Evolutionary conservation across 1,140 invertebrate genomes (phyloP), one percentile per base, ranked within the genome.

Genomic region (Heliconius melpomene): DNA sequence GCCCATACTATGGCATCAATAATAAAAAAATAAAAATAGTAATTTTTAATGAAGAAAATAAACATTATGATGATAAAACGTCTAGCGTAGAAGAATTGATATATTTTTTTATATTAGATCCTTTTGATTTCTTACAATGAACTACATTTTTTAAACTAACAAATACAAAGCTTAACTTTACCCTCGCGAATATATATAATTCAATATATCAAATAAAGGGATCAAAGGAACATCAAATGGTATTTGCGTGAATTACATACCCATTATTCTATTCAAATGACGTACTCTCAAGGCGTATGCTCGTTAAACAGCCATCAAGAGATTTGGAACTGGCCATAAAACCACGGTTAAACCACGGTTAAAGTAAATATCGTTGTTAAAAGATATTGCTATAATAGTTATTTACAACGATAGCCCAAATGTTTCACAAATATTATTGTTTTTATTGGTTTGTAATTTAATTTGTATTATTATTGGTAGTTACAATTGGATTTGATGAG

Each of bases 301-400:
- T 87, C 87, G 83, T 89, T 84, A 89, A 88, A 74, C 76, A 60
- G 40, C 79, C 75, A 79, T 75, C 80, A 75, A 85, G 85, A 86
- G 83, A 78, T 82, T 82, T 72, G 78, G 79, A 85, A 85, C 82
- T 84, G 85, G 83, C 85, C 81, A 79, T 90, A 82, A 87, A 87
- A 84, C 73, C 7, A 82, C 71, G 74, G 82, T 85, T 82, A 87
- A 87, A 84, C 73, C 7, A 82, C 71, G 75, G 82, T 85, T 82
- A 82, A 85, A 87, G 85, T 40, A 78, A 75, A 84, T 75, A 80
- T 79, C 70, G 75, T 74, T 81, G 60, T 66, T 13, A 52, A 50
- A 38, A 38, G 29, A 72, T 57, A 74, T 75, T 75, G 26, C 23
- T n/a, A 70, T 71, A 7, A 54, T 52, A 40, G n/a, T 38, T 75